Percentiles rank a stretch among this genome's conserved stretches.
phyloP scores from a whole-genome alignment of 2,888 invertebrate genomes.

The Mactromeris polynyma region DNA sequence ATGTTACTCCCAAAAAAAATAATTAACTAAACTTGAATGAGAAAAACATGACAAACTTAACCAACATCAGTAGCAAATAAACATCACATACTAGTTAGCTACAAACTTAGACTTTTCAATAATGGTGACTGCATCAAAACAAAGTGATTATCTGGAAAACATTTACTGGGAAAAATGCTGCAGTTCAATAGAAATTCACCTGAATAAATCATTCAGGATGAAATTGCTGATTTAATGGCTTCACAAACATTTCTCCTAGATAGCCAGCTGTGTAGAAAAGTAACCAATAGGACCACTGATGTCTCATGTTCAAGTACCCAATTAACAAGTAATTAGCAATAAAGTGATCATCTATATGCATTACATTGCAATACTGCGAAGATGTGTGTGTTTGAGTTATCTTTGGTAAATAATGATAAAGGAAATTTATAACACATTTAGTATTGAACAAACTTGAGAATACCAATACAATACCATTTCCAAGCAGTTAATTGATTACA shows the following conservation, averaged over 20 bases:
- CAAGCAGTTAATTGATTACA: too few species aligned
- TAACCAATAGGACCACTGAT: background rate
- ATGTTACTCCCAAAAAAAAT: background rate
- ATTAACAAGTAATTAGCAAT: background rate
- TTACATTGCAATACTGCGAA: background rate
- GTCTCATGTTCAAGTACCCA: background rate
- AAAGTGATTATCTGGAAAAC: background rate
- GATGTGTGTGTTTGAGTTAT: background rate
- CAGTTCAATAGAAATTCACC: slow-evolving; percentile 1
- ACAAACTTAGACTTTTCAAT: slow-evolving; percentile 5
- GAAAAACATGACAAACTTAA: slow-evolving; percentile 1
- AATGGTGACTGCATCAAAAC: background rate
- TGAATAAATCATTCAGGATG: background rate
- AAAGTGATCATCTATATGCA: background rate
- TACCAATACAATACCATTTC: too few species aligned
- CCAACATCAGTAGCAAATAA: background rate
- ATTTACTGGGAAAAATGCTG: background rate
- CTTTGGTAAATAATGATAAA: background rate
- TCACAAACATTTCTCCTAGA: background rate
- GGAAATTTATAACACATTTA: background rate
- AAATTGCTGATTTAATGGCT: background rate
- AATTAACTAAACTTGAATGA: background rate
- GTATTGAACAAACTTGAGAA: background rate
- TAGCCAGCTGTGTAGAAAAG: background rate
- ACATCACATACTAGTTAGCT: background rate